A percentile compares a stretch with the other conserved stretches of the same genome.
phyloP scores from a whole-genome alignment of 2,888 invertebrate species.

The Machimus rusticus region DNA sequence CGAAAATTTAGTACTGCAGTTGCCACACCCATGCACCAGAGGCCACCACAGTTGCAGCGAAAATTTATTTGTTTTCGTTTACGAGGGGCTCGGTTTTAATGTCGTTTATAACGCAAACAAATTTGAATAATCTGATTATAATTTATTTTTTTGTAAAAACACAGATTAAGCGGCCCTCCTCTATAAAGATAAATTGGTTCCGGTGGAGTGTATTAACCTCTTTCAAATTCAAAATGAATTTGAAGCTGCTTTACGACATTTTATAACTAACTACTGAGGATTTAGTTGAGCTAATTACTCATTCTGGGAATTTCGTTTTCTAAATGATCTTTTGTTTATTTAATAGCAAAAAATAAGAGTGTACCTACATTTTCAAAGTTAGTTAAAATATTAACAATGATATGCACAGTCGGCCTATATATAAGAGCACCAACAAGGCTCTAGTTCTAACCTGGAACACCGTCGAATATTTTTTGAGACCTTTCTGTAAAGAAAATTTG shows the following conservation, averaged over 20 bases:
- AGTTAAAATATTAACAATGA: no score
- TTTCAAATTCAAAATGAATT: not conserved
- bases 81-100: not conserved
- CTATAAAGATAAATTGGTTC: not conserved
- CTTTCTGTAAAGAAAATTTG: no score
- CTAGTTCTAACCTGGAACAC: no score
- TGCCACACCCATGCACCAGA: conserved; percentile 18
- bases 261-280: not conserved
- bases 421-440: no score
- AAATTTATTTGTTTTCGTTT: not conserved
- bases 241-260: not conserved
- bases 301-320: no score
- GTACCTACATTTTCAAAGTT: no score
- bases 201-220: not conserved
- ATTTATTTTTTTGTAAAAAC: not conserved
- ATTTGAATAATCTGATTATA: conserved; percentile 16
- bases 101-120: not conserved
- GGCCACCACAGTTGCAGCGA: not conserved
- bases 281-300: no score
- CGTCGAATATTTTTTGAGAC: no score
- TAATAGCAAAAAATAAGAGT: no score
- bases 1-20: not conserved
- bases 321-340: no score
- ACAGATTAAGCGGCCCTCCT: not conserved
- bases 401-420: no score